Evolutionary conservation across 2,888 invertebrate species (phyloP).

Genomic region (Drosophila merina): DNA sequence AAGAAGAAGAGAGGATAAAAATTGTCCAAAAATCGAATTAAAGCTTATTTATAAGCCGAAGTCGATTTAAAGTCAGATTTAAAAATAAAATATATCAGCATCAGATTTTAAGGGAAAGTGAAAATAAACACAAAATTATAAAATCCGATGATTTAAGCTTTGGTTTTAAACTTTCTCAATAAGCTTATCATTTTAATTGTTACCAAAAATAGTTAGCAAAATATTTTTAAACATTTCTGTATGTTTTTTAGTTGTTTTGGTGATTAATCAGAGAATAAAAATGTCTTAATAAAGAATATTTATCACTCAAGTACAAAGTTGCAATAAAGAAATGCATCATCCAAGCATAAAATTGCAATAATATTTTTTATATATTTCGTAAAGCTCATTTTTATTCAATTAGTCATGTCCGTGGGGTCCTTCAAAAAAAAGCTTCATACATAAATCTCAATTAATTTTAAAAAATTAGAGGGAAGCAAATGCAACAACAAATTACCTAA

Average conservation of each 20-base stretch:
- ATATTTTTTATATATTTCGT: not conserved
- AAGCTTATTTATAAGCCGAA: constrained; percentile 88
- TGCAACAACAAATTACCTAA: constrained; percentile 37
- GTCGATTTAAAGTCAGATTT: not conserved
- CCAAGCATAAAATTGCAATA: not conserved
- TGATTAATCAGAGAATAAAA: not conserved
- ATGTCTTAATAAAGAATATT: not conserved
- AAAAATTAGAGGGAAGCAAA: constrained; percentile 24
- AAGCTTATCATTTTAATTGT: not conserved
- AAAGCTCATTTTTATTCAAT: constrained; percentile 34
- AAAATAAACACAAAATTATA: constrained; percentile 11
- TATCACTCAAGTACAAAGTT: not conserved
- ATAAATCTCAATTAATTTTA: constrained; percentile 49
- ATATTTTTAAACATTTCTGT: not conserved
- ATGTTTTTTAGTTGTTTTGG: too few relatives aligned
- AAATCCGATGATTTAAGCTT: constrained; percentile 9
- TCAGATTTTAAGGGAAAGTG: constrained; percentile 43
- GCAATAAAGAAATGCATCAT: not conserved
- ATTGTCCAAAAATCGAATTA: constrained; percentile 16
- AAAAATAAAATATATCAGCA: constrained; percentile 53
- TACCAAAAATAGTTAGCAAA: not conserved
- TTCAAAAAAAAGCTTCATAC: constrained; percentile 35
- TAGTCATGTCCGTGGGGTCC: constrained; percentile 22
- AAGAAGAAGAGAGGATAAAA: constrained; percentile 23
- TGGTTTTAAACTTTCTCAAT: not conserved